Evolutionary conservation across 23 tunicate genomes (phyloP).

Genomic region (Ascidia mentula): DNA sequence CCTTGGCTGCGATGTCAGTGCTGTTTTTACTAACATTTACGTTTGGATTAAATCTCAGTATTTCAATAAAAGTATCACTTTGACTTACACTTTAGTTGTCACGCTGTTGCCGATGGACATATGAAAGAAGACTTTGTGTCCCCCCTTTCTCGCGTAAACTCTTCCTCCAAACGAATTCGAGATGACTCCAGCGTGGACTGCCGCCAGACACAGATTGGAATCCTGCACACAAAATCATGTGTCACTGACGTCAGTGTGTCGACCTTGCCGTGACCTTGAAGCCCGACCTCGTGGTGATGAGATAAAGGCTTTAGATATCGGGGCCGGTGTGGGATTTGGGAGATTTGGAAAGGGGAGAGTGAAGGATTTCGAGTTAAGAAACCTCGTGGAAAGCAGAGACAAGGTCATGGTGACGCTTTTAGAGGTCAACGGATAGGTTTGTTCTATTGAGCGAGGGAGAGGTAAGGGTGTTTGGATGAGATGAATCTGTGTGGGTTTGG

Average conservation of each 20-base stretch:
- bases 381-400: too few species aligned
- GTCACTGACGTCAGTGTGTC: not conserved
- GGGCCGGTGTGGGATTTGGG: not conserved
- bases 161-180: conserved; percentile 71
- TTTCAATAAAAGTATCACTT: too few species aligned
- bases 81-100: conserved; percentile 52
- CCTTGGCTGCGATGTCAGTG: too few species aligned
- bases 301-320: not conserved
- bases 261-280: not conserved
- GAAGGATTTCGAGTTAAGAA: too few species aligned
- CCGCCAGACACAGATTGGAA: conserved; percentile 76
- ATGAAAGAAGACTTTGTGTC: conserved; percentile 33
- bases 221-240: conserved; percentile 23
- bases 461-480: too few species aligned
- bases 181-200: conserved; percentile 90
- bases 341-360: too few species aligned
- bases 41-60: too few species aligned
- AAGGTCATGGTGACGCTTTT: too few species aligned
- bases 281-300: not conserved
- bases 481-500: too few species aligned
- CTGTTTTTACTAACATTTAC: too few species aligned
- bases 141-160: conserved; percentile 38
- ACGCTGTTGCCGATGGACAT: conserved; percentile 52
- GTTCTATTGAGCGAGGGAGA: too few species aligned
- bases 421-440: too few species aligned